A percentile compares a stretch with the other conserved stretches of the same genome.
Evolutionary conservation across 2,797 vertebrate genomes (phyloP).

Genomic region (Anolis apletophallus): DNA sequence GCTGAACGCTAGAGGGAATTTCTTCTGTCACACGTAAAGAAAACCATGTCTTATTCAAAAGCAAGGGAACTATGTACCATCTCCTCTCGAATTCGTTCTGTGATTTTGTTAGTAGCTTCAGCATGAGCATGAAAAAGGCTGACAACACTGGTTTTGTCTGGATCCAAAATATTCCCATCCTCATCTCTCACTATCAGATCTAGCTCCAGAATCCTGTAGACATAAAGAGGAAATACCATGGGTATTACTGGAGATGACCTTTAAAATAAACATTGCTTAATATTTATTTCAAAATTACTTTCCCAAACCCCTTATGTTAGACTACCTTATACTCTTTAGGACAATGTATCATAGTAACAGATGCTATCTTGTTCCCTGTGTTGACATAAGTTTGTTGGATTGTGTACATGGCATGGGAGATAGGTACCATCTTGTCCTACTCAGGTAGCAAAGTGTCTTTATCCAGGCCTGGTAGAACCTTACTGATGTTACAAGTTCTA

Average conservation of each 20-base stretch:
- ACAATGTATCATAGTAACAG: not conserved
- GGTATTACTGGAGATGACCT: not conserved
- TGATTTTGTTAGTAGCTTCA: slow-evolving; percentile 90
- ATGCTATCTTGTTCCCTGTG: not conserved
- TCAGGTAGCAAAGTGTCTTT: not conserved
- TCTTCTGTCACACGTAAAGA: not conserved
- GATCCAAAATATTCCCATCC: slow-evolving; percentile 95
- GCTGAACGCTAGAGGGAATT: not conserved
- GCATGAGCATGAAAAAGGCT: slow-evolving; percentile 95
- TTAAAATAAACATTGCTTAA: not conserved
- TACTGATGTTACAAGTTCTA: not conserved
- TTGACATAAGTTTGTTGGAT: not conserved
- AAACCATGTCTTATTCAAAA: not conserved
- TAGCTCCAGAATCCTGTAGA: slow-evolving; percentile 90
- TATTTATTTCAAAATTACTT: not conserved
- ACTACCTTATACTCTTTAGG: not conserved
- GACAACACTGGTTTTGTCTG: slow-evolving; percentile 92
- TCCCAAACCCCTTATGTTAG: not conserved
- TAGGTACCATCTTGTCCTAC: not conserved
- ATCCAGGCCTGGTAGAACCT: no score
- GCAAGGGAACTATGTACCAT: slow-evolving; percentile 77
- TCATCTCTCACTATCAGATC: slow-evolving; percentile 94
- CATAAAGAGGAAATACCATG: slow-evolving; percentile 9
- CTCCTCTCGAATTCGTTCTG: slow-evolving; percentile 95
- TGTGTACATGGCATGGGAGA: not conserved